Base-by-base conservation (phyloP, 2,888 invertebrate genomes). In the Thelaira solivaga region DNA sequence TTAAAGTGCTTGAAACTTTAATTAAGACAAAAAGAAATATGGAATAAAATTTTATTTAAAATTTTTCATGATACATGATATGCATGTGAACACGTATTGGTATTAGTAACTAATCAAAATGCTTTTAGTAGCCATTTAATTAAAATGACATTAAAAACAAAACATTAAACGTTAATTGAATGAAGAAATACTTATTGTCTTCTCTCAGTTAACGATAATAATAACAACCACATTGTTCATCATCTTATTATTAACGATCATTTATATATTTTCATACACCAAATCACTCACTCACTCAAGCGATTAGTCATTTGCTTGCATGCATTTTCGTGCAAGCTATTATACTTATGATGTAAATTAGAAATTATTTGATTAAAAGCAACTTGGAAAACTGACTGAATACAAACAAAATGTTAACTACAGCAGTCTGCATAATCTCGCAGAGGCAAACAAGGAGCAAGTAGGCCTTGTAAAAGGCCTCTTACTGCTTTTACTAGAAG, bases 101-200 rank as follows among this genome's bases (percentile, higher is more conserved):
- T n/a, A n/a, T n/a, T n/a, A n/a, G n/a, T n/a, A 65, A 65, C 36
- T 73, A 57, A 74, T 74, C 29, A 53, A 75, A 61, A 75, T 67
- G 67, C 74, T 75, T 67, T 68, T 68, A 75, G 53, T 53, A 68
- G 45, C 62, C 61, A 61, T 68, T 75, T 53, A 55, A 22, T 55
- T 61, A 18, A 39, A 62, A 68, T 53, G 45, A 47, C 45, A 62
- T 75, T 53, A 45, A 67, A 68, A n/a, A n/a, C n/a, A 43, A 51
- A 61, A 64, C 73, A 74, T 74, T 51, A 67, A 59, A 45, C 29
- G 61, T 11, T 74, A 67, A 74, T 74, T 74, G 74, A 74, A 67
- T 74, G 16, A 45, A 36, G 34, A 16, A 67, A 61, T 43, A 47
- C 49, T 45, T 62, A 36, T 36, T 71, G 24, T 22, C 20, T 39